These are phyloP conservation scores for Zaprionus ornatus DNA, from an alignment of 1,140 invertebrate species.

Conservation along the genomic window DNA sequence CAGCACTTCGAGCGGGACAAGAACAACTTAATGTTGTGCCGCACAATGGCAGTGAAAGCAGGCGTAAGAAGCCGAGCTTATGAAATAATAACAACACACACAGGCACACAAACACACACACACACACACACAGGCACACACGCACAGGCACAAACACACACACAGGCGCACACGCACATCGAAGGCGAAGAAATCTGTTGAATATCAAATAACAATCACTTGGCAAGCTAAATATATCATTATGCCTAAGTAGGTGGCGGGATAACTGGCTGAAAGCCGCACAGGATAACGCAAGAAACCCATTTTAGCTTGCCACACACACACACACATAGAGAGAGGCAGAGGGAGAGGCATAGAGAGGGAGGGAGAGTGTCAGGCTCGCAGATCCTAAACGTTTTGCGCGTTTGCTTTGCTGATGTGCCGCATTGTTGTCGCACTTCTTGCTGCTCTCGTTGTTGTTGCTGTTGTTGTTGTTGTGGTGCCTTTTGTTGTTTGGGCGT, in stretches of 20 bases:
- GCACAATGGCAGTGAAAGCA: slow-evolving; percentile 20
- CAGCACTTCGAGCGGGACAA: slow-evolving; percentile 10
- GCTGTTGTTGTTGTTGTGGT: slow-evolving; percentile 38
- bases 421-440: slow-evolving; percentile 26
- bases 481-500: slow-evolving; percentile 61
- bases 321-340: background rate
- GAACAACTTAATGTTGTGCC: slow-evolving; percentile 31
- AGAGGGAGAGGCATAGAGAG: background rate
- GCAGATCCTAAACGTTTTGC: slow-evolving; percentile 41
- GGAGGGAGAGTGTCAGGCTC: background rate
- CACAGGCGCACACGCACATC: background rate
- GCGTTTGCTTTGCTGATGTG: slow-evolving; percentile 58
- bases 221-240: slow-evolving; percentile 82
- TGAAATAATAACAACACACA: slow-evolving; percentile 67
- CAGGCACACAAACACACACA: background rate
- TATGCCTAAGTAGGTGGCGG: slow-evolving; percentile 78
- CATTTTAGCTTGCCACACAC: slow-evolving; percentile 58
- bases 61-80: slow-evolving; percentile 43
- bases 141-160: slow-evolving; percentile 14
- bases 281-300: slow-evolving; percentile 39
- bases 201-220: slow-evolving; percentile 83
- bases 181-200: slow-evolving; percentile 70
- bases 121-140: slow-evolving; percentile 11
- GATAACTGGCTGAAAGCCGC: slow-evolving; percentile 28
- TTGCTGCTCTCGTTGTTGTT: slow-evolving; percentile 7